Percentiles rank a stretch among this genome's conserved stretches.
phyloP scores from a whole-genome alignment of 2,888 invertebrate genomes.

The Pollenia griseotomentosa region DNA sequence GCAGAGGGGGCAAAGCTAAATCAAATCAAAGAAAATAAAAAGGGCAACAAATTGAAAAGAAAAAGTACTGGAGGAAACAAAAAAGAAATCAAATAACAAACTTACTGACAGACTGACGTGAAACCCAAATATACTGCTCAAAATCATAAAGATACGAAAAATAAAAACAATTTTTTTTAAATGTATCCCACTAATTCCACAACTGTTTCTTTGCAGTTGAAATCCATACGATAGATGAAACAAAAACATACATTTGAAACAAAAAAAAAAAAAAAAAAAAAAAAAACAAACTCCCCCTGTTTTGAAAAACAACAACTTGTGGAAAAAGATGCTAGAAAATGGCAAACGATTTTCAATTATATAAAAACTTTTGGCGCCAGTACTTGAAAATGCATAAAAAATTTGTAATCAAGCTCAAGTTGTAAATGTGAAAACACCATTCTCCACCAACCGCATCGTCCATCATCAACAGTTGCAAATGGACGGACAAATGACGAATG shows the following conservation, averaged over 20 bases:
- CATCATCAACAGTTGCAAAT: slow-evolving; percentile 43
- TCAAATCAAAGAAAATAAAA: slow-evolving; percentile 54
- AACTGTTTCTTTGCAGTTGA: slow-evolving; percentile 7
- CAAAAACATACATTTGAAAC: not conserved
- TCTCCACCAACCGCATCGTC: not conserved
- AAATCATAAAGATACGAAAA: not conserved
- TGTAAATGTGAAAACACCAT: slow-evolving; percentile 45
- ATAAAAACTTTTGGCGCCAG: slow-evolving; percentile 78
- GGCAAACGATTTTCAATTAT: slow-evolving; percentile 52
- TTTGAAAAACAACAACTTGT: slow-evolving; percentile 14
- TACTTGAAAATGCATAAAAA: slow-evolving; percentile 66
- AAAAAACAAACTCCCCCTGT: slow-evolving; percentile 40
- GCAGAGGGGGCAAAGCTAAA: slow-evolving; percentile 12
- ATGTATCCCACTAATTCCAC: slow-evolving; percentile 4
- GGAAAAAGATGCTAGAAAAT: slow-evolving; percentile 18
- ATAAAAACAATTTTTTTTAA: not conserved
- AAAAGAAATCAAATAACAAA: slow-evolving; percentile 29
- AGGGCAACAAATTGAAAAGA: slow-evolving; percentile 51
- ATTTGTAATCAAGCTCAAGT: slow-evolving; percentile 62
- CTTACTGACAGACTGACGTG: slow-evolving; percentile 12
- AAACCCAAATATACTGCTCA: not conserved
- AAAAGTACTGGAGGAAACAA: not conserved
- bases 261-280: not conserved
- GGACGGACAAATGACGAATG: slow-evolving; percentile 29
- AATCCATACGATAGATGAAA: slow-evolving; percentile 2